Evolutionary conservation across 2,113 vertebrate species (phyloP), one percentile per base, ranked within the genome.

Genomic region (Eptesicus fuscus): DNA sequence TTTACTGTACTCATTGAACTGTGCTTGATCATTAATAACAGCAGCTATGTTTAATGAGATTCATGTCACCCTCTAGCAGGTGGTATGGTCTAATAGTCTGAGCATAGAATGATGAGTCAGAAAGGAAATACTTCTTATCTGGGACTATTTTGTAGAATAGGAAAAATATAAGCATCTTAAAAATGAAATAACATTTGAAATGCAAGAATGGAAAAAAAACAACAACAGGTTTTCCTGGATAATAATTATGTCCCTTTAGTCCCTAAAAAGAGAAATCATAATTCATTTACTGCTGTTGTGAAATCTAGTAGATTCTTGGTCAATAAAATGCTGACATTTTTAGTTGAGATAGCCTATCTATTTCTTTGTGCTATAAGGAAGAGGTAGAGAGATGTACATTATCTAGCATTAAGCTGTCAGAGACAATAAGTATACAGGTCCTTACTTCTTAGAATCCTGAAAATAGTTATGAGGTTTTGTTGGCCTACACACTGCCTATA

Each of bases 1-100:
- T 97, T 97, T 91, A 94, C 97, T 95, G 88, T 96, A 96, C 88
- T 96, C 96, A 96, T 95, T 97, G 96, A 96, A 97, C 95, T 97
- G 78, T 96, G 96, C 93, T 95, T 86, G 90, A 92, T 96, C 97
- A 97, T 97, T 97, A 97, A 96, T 96, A 97, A 97, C 90, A 88
- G 78, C 94, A 97, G 92, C 95, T 97, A 89, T 95, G 85, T 80
- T 95, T 97, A 97, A 96, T 97, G 95, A 97, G 95, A 97, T 94
- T 63, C 79, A 77, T 89, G 88, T 88, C 82, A 96, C 82, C 90
- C 90, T 96, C 88, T 92, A 92, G 96, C 95, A 96, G 92, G 97
- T 96, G 90, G 80, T 83, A 83, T 80, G 83, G 88, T 95, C 97
- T 97, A 96, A 95, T 93, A 95, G 44, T 69, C 95, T 94, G 73